Conservation (phyloP, 2,113 vertebrate genomes). For the Otus sunia region DNA sequence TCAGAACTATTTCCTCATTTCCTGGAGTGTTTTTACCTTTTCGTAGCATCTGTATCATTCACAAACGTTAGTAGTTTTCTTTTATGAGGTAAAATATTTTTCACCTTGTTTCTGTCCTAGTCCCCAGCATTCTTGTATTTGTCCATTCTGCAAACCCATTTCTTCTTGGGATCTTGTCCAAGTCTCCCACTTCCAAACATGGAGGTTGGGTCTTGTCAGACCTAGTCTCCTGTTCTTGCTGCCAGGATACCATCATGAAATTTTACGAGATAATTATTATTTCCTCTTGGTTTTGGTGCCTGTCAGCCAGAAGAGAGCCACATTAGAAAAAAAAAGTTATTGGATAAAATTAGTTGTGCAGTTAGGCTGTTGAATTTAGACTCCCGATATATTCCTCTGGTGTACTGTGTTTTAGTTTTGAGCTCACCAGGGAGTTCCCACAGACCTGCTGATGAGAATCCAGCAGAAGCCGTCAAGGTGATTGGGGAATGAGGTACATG, state of each 20-base stretch:
- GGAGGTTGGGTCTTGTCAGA: background rate
- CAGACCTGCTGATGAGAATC: background rate
- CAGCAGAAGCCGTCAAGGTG: background rate
- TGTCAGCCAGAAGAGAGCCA: background rate
- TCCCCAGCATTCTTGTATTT: conserved; percentile 45
- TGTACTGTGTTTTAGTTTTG: background rate
- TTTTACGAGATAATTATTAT: background rate
- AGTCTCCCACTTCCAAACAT: background rate
- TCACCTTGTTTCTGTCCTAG: background rate
- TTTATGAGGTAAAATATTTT: background rate
- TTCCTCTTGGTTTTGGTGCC: background rate
- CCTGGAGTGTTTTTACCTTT: conserved; percentile 48
- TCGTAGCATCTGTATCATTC: conserved; percentile 41
- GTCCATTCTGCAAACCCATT: background rate
- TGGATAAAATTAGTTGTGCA: background rate
- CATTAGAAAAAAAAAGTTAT: too few species aligned
- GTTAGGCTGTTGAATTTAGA: background rate
- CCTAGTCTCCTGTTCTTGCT: background rate
- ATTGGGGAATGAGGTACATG: background rate
- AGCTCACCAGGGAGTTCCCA: background rate
- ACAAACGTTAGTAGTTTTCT: background rate
- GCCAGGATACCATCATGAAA: background rate
- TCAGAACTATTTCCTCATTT: conserved; percentile 1
- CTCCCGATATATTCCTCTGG: background rate
- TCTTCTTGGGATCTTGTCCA: background rate